phyloP scores from a whole-genome alignment of 2,113 vertebrate genomes.

The Echinops telfairi region DNA sequence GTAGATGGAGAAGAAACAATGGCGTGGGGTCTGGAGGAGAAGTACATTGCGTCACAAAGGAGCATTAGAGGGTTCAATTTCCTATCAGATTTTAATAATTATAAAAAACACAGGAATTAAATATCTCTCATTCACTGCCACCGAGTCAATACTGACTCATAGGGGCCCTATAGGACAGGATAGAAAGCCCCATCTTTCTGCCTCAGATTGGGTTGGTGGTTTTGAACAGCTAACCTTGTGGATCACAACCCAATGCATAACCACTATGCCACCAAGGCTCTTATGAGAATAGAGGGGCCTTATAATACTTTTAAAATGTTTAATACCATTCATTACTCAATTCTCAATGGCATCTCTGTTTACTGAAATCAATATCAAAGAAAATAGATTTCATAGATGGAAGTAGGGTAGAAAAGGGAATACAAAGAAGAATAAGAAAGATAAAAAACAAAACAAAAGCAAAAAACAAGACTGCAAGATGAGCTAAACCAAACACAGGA shows the following conservation, averaged over 20 bases:
- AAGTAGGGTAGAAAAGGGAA: background rate
- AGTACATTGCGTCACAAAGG: background rate
- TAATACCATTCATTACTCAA: background rate
- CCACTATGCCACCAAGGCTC: too few relatives aligned
- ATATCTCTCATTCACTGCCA: background rate
- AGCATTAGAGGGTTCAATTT: background rate
- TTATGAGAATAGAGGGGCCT: background rate
- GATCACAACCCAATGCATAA: too few relatives aligned
- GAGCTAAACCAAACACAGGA: conserved; percentile 1
- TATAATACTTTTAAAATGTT: background rate
- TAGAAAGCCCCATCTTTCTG: too few relatives aligned
- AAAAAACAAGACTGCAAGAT: background rate
- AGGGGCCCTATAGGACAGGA: too few relatives aligned
- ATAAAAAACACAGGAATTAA: background rate
- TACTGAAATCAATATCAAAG: background rate
- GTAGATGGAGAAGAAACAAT: background rate
- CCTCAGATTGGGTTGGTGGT: too few relatives aligned
- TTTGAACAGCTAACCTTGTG: too few relatives aligned
- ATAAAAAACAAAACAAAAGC: background rate
- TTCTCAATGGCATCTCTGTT: background rate
- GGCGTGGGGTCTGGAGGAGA: background rate
- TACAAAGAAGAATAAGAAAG: background rate
- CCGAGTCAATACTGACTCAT: too few relatives aligned
- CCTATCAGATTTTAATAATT: background rate
- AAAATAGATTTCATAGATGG: conserved; percentile 29